Evolutionary conservation across 2,113 vertebrate genomes (phyloP).

Genomic region (Silurus asotus): DNA sequence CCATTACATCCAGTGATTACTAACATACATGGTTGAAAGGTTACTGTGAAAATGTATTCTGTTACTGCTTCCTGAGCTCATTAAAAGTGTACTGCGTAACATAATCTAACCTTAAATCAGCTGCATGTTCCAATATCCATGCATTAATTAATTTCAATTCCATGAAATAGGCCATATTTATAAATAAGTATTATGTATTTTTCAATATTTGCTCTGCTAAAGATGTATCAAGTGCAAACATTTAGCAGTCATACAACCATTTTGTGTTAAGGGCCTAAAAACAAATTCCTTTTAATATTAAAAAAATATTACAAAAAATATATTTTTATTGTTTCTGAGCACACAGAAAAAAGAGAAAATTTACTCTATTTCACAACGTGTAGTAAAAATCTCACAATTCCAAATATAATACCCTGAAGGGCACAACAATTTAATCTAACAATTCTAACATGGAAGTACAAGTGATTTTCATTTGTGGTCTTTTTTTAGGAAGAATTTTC

Average conservation of each 20-base stretch:
- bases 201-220: background rate
- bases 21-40: background rate
- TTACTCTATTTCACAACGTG: too few species aligned
- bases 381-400: too few species aligned
- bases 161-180: background rate
- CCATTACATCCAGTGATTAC: conserved; percentile 9
- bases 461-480: too few species aligned
- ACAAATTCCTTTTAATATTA: too few species aligned
- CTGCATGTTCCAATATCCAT: background rate
- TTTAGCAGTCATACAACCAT: background rate
- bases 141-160: background rate
- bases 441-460: too few species aligned
- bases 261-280: background rate
- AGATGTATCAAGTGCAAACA: background rate
- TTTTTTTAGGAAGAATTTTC: too few species aligned
- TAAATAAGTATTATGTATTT: background rate
- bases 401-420: too few species aligned
- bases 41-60: conserved; percentile 26
- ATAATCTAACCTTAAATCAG: background rate
- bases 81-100: conserved; percentile 2
- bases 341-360: too few species aligned
- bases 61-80: conserved; percentile 22
- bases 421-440: too few species aligned
- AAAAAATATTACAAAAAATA: too few species aligned
- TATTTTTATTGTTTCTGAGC: too few species aligned